Percentiles rank a stretch among this genome's conserved stretches.
phyloP scores from a whole-genome alignment of 1,140 invertebrate genomes.

The Heterodera carotae region DNA sequence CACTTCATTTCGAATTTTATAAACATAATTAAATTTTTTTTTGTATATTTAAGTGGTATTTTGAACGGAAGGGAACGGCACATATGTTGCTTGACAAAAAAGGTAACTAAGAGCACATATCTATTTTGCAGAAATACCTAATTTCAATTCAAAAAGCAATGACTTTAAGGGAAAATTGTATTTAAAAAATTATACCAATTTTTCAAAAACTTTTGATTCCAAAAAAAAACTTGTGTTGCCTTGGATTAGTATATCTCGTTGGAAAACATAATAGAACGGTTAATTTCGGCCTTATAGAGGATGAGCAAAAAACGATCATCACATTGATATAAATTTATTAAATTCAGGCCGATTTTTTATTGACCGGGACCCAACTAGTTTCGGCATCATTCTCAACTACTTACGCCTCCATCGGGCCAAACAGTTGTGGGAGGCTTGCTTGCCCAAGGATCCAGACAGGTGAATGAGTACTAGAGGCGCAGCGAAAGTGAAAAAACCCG shows the following conservation, averaged over 20 bases:
- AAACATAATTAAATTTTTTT: background rate
- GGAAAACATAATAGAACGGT: no score
- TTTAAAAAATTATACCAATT: background rate
- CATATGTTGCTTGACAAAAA: constrained; percentile 49
- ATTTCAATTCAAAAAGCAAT: background rate
- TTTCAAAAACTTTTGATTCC: background rate
- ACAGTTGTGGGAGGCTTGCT: constrained; percentile 52
- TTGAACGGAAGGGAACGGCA: constrained; percentile 45
- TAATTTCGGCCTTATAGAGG: no score
- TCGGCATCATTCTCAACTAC: constrained; percentile 88
- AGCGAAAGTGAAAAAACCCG: no score
- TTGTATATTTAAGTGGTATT: constrained; percentile 47
- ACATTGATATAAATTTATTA: background rate
- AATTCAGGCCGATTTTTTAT: constrained; percentile 47
- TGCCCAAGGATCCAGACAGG: constrained; percentile 56
- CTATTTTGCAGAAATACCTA: background rate
- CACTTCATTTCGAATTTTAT: no score
- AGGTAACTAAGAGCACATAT: background rate
- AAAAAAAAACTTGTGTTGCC: no score
- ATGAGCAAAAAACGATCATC: no score
- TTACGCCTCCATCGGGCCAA: constrained; percentile 69
- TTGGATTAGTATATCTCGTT: no score
- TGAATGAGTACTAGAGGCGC: no score
- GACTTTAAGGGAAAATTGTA: background rate
- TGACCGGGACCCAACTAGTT: constrained; percentile 67